phyloP scores from a whole-genome alignment of 2,888 invertebrate species.

The Protodeltote pygarga region DNA sequence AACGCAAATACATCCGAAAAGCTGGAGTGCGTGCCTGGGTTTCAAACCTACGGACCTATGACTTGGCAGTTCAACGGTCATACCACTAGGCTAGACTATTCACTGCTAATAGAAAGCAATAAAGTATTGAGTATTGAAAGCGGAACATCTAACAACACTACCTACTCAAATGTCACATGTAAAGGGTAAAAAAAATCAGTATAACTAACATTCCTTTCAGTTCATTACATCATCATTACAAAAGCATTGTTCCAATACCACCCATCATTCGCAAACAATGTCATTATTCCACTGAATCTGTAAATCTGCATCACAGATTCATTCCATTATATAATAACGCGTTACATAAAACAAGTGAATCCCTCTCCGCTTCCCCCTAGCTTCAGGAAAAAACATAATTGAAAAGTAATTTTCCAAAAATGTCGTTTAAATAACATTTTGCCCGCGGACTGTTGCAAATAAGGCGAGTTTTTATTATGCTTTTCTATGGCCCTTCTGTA shows the following conservation, averaged over 20 bases:
- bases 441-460: constrained; percentile 28
- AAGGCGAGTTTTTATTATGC: constrained; percentile 39
- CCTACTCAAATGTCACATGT: too few relatives aligned
- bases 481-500: constrained; percentile 28
- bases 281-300: constrained; percentile 21
- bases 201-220: too few relatives aligned
- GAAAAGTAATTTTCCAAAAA: constrained; percentile 51
- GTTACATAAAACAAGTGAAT: constrained; percentile 44
- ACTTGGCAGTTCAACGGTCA: too few relatives aligned
- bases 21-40: too few relatives aligned
- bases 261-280: constrained; percentile 14
- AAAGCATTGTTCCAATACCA: background rate
- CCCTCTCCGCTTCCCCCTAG: constrained; percentile 15
- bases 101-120: too few relatives aligned
- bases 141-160: too few relatives aligned
- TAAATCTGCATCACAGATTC: constrained; percentile 34
- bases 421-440: constrained; percentile 40
- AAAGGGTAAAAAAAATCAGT: too few relatives aligned
- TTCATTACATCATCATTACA: constrained; percentile 1
- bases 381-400: constrained; percentile 40
- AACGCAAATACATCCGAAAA: too few relatives aligned
- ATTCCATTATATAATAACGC: constrained; percentile 21
- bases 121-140: too few relatives aligned
- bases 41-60: too few relatives aligned
- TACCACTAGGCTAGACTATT: too few relatives aligned